Percentiles rank a stretch among this genome's conserved stretches.
phyloP scores from a whole-genome alignment of 2,888 invertebrate genomes.

The Drosophila neutralis region DNA sequence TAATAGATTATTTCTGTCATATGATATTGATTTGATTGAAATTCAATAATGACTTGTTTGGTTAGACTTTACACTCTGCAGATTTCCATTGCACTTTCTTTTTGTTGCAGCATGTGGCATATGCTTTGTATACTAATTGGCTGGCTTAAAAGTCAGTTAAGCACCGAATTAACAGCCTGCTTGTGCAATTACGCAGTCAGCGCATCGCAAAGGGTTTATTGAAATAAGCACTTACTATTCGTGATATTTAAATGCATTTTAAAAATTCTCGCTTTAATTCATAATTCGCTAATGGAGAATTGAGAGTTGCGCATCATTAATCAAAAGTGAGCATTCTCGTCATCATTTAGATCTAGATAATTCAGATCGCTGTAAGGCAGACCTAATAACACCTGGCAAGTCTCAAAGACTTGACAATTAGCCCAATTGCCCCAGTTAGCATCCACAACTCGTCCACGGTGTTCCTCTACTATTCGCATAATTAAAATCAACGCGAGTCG shows the following conservation, averaged over 20 bases:
- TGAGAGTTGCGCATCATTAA: slow-evolving; percentile 60
- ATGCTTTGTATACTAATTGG: slow-evolving; percentile 23
- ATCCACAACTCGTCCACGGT: neutral
- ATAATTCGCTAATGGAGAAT: slow-evolving; percentile 14
- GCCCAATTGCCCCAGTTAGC: slow-evolving; percentile 29
- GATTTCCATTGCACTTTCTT: neutral
- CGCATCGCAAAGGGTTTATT: slow-evolving; percentile 11
- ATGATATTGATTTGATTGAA: neutral
- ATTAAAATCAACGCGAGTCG: slow-evolving; percentile 62
- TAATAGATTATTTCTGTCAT: neutral
- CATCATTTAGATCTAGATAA: slow-evolving; percentile 18
- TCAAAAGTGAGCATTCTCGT: slow-evolving; percentile 41
- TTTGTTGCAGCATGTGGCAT: neutral
- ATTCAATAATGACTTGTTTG: neutral
- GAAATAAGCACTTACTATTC: slow-evolving; percentile 31
- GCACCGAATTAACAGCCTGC: slow-evolving; percentile 25
- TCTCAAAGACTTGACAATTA: slow-evolving; percentile 55
- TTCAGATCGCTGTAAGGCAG: slow-evolving; percentile 44
- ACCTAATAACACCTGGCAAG: slow-evolving; percentile 61
- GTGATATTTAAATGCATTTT: slow-evolving; percentile 30
- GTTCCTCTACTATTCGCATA: slow-evolving; percentile 40
- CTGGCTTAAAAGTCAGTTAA: slow-evolving; percentile 35
- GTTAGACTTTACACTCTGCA: neutral
- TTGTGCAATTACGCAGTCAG: slow-evolving; percentile 32
- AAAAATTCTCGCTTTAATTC: slow-evolving; percentile 43